Percentiles rank a stretch among this genome's conserved stretches.
Evolutionary conservation across 1,140 invertebrate genomes (phyloP).

Genomic region (Caenorhabditis latens): DNA sequence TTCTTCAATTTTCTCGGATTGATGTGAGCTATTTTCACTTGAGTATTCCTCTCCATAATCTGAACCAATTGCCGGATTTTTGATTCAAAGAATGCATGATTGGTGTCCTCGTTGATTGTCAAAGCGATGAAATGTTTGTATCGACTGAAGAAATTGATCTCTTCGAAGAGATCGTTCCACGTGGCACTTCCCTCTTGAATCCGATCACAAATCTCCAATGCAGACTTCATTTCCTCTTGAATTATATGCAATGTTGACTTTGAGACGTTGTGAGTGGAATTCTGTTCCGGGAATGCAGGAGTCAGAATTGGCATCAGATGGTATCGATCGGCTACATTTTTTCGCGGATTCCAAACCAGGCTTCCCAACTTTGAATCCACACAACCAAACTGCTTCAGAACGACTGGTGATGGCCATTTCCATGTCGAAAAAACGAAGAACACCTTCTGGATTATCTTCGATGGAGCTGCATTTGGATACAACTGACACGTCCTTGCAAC

Average conservation of each 20-base stretch:
- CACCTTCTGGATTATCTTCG: conserved; percentile 96
- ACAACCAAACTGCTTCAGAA: conserved; percentile 89
- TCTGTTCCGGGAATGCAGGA: conserved; percentile 98
- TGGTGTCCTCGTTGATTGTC: conserved; percentile 66
- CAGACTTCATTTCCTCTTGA: conserved; percentile 88
- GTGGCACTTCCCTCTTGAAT: conserved; percentile 87
- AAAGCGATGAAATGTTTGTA: conserved; percentile 83
- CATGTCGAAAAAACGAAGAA: conserved; percentile 96
- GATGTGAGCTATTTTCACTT: conserved; percentile 91
- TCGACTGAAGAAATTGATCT: conserved; percentile 92
- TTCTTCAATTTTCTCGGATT: conserved; percentile 88
- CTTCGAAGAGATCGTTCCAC: conserved; percentile 94
- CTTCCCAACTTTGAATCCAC: conserved; percentile 78
- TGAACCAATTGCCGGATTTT: conserved; percentile 93
- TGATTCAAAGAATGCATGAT: conserved; percentile 91
- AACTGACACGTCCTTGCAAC: conserved; percentile 97
- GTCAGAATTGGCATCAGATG: conserved; percentile 99
- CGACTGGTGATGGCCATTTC: conserved; percentile 97
- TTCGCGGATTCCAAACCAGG: conserved; percentile 86
- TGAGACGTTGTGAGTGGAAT: conserved; percentile 98
- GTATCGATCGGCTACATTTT: conserved; percentile 66
- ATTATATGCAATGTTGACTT: conserved; percentile 91
- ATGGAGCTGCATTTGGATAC: conserved; percentile 94
- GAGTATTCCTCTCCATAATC: conserved; percentile 90
- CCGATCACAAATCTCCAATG: conserved; percentile 83